Base-by-base conservation (phyloP, 2,797 vertebrate genomes). In the Melopsittacus undulatus region DNA sequence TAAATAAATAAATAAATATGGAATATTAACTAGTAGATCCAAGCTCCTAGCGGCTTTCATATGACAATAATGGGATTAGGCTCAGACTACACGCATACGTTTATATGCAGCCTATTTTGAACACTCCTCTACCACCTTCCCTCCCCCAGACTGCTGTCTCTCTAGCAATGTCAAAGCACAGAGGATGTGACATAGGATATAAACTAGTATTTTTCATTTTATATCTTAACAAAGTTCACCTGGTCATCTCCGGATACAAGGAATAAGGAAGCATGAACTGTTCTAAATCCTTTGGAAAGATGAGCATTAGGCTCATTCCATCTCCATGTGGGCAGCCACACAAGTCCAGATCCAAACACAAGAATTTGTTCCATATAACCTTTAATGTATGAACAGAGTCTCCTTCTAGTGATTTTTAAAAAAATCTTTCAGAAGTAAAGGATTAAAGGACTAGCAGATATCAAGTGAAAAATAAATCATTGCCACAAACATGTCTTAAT, bases 401-500 rank as follows among this genome's bases (percentile, higher is more conserved):
- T 43, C 49, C 13, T 42, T 45, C n/a, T 27, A 75, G 29, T 2
- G 16, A 67, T 43, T 21, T 76, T 49, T 22, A 2, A 69, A 57
- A 57, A 57, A 70, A 43, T 36, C 13, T 64, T 78, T 73, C 10
- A 1, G 12, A 80, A 87, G 12, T 21, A 68, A 86, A 77, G 34
- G 10, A 64, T 69, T 81, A 78, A 68, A 0, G 1, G 42, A 82
- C 96, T 79, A 96, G 83, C 36, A 1, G 5, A n/a, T 59, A 75
- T 67, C 63, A 92, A 92, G n/a, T 49, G 75, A 94, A 94, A 79
- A 90, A 64, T 36, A 78, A 62, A 82, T 83, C 54, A 83, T 15
- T 87, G 59, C 63, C 88, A 73, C 79, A 68, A 93, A 88, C 51
- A 21, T 6, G 13, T 56, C 72, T 74, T 61, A 42, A 45, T 88